These are phyloP conservation scores for Anthonomus grandis DNA, from an alignment of 1,140 invertebrate species.

Conservation along the genomic window DNA sequence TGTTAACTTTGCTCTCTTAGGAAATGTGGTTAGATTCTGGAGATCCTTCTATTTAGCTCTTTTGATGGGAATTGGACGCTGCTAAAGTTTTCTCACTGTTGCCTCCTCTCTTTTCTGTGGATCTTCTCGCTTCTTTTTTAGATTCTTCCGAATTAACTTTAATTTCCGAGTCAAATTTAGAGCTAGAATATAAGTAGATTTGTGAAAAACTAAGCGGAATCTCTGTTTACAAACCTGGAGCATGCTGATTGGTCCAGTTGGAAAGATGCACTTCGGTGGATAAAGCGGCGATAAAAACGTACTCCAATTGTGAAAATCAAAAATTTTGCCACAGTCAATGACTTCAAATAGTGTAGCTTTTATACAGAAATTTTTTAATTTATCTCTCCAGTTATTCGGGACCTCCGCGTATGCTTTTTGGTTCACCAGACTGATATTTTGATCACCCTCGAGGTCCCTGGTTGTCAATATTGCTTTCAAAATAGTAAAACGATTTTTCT, in stretches of 20 bases:
- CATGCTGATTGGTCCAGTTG: background rate
- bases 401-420: background rate
- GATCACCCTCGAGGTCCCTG: constrained; percentile 1
- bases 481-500: constrained; percentile 2
- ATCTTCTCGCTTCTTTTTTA: constrained; percentile 12
- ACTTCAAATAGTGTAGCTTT: constrained; percentile 4
- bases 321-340: constrained; percentile 1
- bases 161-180: background rate
- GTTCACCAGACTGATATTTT: background rate
- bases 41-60: constrained; percentile 13
- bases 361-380: background rate
- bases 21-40: constrained; percentile 19
- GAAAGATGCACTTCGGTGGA: background rate
- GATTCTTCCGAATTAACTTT: constrained; percentile 7
- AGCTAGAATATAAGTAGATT: no score
- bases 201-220: constrained; percentile 13
- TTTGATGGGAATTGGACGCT: background rate
- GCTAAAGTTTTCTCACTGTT: constrained; percentile 8
- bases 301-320: constrained; percentile 4
- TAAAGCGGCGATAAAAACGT: constrained; percentile 2
- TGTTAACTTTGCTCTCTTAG: no score
- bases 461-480: background rate
- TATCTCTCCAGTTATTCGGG: constrained; percentile 1
- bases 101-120: background rate
- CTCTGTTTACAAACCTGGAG: constrained; percentile 12